Conservation (phyloP, 2,113 vertebrate species). For the Pachycephala philippinensis region DNA sequence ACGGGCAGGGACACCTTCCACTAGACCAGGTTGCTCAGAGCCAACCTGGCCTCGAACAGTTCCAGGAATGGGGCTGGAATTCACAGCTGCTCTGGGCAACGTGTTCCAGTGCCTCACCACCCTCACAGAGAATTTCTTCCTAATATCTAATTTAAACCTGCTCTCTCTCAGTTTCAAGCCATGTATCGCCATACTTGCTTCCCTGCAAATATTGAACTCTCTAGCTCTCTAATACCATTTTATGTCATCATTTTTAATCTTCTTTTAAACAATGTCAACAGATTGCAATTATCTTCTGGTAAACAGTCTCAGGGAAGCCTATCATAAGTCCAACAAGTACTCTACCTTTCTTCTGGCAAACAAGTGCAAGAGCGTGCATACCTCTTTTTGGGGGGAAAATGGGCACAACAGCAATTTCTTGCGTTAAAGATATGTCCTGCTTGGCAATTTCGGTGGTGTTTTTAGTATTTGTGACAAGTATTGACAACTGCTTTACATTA, state of each 20-base stretch:
- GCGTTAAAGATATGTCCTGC: not conserved
- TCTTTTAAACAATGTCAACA: not conserved
- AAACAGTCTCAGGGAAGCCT: not conserved
- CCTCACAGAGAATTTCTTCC: not conserved
- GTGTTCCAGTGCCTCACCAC: not conserved
- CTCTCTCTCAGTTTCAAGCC: not conserved
- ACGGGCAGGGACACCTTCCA: not conserved
- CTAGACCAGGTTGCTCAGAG: not conserved
- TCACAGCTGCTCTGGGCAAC: not conserved
- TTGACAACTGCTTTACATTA: not conserved
- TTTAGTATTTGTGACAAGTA: not conserved
- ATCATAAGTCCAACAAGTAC: not conserved
- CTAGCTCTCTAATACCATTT: not conserved
- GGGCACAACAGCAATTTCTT: not conserved
- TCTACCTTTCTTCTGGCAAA: not conserved
- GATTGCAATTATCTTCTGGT: not conserved
- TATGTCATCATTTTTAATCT: not conserved
- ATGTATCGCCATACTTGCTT: not conserved
- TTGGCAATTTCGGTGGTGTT: not conserved
- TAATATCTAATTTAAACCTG: not conserved
- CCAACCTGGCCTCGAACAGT: not conserved
- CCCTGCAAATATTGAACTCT: not conserved
- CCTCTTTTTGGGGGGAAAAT: accelerated
- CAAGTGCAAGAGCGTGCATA: not conserved
- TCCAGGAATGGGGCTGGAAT: not conserved